Percentiles rank a stretch among this genome's conserved stretches.
These are phyloP conservation scores for Rhagophthalmus giganteus DNA, from an alignment of 2,888 invertebrate genomes.

Conservation along the genomic window DNA sequence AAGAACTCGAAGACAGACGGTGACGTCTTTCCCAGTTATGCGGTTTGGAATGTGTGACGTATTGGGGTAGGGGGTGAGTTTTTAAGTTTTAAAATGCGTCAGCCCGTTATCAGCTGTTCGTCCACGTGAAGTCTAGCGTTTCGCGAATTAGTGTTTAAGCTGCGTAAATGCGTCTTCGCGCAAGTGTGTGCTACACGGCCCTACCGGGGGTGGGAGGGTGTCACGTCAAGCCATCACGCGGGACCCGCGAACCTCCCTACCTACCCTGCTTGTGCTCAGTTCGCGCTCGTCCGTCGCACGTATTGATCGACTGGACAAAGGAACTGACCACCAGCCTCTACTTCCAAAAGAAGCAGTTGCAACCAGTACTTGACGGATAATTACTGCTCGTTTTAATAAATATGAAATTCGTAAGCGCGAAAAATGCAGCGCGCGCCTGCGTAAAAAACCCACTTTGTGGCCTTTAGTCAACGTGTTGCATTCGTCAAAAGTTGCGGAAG, in stretches of 20 bases:
- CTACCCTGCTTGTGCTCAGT: constrained; percentile 49
- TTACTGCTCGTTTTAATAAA: constrained; percentile 57
- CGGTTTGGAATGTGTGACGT: constrained; percentile 31
- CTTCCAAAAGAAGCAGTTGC: constrained; percentile 45
- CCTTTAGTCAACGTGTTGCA: constrained; percentile 37
- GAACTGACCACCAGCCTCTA: constrained; percentile 58
- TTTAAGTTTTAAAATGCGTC: constrained; percentile 17
- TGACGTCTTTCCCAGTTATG: too few species aligned
- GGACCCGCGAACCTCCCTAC: constrained; percentile 50
- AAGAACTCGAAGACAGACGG: too few species aligned
- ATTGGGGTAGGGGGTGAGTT: constrained; percentile 23
- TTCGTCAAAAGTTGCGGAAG: constrained; percentile 46
- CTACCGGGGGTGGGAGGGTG: constrained; percentile 60
- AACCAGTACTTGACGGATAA: constrained; percentile 54
- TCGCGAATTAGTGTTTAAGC: constrained; percentile 39
- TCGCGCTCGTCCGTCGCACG: constrained; percentile 48
- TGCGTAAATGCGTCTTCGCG: constrained; percentile 54
- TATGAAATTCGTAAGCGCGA: constrained; percentile 46
- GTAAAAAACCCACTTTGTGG: constrained; percentile 32
- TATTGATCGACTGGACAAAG: constrained; percentile 58
- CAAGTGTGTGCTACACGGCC: constrained; percentile 44
- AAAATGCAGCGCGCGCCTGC: constrained; percentile 37
- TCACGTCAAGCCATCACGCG: constrained; percentile 63
- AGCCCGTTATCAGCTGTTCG: constrained; percentile 35
- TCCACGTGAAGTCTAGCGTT: constrained; percentile 29